Evolutionary conservation across 2,797 vertebrate species (phyloP), one percentile per base, ranked within the genome.

Genomic region (Pangasius larnaudii): DNA sequence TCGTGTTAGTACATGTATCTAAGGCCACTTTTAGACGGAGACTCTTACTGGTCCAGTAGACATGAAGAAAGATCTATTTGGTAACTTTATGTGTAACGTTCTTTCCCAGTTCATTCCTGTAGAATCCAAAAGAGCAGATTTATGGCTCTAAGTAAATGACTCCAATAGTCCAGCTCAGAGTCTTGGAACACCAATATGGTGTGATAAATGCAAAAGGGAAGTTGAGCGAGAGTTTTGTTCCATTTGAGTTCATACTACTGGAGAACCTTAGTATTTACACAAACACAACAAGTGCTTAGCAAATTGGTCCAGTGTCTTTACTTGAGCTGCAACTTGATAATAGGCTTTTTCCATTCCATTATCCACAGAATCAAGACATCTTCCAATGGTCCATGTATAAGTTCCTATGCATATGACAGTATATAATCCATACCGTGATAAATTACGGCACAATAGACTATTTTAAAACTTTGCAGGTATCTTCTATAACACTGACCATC

Each of bases 111-210:
- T 85, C 27, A 53, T 61, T 88, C 77, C 63, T 75, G 19, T 42
- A 72, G 24, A 72, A 74, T 85, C 85, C 53, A 86, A 85, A 71
- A 63, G 42, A 90, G 71, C 72, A 87, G 86, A 82, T 42, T 56
- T 86, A 61, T 63, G 24, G 86, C 27, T 75, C 8, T n/a, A 49
- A 51, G 24, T n/a, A 88, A 69, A 24, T 33, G 58, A 86, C 78
- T 85, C 30, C 36, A 78, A 14, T 78, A 56, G 36, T 87, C 18
- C 71, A 77, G 71, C 59, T 77, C 61, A 65, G 3, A 27, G 33
- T 61, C 39, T 71, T 61, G 22, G 46, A 87, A 56, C 91, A 96
- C 95, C 96, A 96, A 95, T 95, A 94, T 96, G 96, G 96, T 96
- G 95, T 91, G 94, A 92, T 93, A 83, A 91, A 90, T 69, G 88